A percentile compares a stretch with the other conserved stretches of the same genome.
Evolutionary conservation across 2,113 vertebrate species (phyloP).

Genomic region (Ammodytes marinus): DNA sequence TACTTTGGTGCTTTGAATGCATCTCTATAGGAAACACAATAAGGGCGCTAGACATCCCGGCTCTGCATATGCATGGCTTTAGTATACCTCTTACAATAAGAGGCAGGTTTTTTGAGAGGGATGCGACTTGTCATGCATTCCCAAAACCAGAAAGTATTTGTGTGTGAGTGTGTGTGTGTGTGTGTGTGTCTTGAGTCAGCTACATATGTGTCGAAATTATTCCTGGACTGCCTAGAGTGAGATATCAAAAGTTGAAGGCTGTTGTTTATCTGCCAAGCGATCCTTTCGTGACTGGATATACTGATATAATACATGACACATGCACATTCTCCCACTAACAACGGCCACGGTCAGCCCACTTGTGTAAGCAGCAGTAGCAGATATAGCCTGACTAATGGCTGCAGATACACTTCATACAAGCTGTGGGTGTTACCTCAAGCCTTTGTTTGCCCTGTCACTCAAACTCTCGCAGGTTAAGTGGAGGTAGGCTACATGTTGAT

Average conservation of each 20-base stretch:
- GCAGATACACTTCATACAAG: slow-evolving; percentile 50
- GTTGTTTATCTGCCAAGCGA: slow-evolving; percentile 73
- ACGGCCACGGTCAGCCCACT: slow-evolving; percentile 35
- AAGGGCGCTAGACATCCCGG: slow-evolving; percentile 45
- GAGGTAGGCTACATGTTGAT: slow-evolving; percentile 32
- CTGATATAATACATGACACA: slow-evolving; percentile 12
- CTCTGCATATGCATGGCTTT: slow-evolving; percentile 63
- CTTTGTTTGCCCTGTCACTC: slow-evolving; percentile 64
- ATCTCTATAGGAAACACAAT: slow-evolving; percentile 59
- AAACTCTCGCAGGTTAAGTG: slow-evolving; percentile 48
- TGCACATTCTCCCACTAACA: slow-evolving; percentile 15
- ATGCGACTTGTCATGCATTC: slow-evolving; percentile 50
- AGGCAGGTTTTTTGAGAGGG: slow-evolving; percentile 54
- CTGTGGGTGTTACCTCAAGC: slow-evolving; percentile 43
- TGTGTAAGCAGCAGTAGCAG: slow-evolving; percentile 42
- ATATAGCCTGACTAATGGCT: slow-evolving; percentile 43
- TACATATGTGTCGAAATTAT: slow-evolving; percentile 39
- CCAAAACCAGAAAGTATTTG: slow-evolving; percentile 45
- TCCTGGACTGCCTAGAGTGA: slow-evolving; percentile 38
- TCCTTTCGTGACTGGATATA: slow-evolving; percentile 42
- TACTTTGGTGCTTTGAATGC: slow-evolving; percentile 38
- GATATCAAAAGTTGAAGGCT: slow-evolving; percentile 63
- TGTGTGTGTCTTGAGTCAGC: slow-evolving; percentile 27
- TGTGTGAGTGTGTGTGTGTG: slow-evolving; percentile 19
- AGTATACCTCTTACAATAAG: slow-evolving; percentile 58